These are phyloP conservation scores for Xylocampa areola DNA, from an alignment of 2,888 invertebrate genomes.

Conservation along the genomic window DNA sequence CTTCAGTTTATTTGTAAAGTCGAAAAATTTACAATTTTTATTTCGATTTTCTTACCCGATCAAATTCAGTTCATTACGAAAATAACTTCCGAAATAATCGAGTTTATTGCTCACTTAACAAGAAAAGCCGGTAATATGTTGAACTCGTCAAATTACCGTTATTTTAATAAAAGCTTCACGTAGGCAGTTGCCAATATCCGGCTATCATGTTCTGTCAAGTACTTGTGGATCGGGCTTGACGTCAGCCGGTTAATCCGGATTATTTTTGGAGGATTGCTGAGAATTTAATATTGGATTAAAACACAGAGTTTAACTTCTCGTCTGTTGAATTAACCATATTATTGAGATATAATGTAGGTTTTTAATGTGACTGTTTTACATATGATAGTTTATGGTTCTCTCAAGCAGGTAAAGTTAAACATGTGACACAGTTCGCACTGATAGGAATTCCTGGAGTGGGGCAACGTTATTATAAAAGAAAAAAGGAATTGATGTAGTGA, in stretches of 20 bases:
- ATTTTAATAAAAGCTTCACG: constrained; percentile 38
- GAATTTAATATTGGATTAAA: constrained; percentile 27
- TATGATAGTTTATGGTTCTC: no score
- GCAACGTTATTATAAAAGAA: no score
- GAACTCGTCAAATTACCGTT: constrained; percentile 27
- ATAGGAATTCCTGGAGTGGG: no score
- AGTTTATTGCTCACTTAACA: constrained; percentile 17
- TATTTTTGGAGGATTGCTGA: constrained; percentile 22
- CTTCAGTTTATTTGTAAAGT: background rate
- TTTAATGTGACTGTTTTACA: no score
- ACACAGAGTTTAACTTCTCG: background rate
- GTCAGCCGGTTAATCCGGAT: constrained; percentile 31
- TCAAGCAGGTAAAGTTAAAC: no score
- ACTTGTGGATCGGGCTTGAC: constrained; percentile 44
- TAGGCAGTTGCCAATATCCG: constrained; percentile 24
- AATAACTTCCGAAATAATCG: constrained; percentile 10
- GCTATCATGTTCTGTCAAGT: constrained; percentile 28
- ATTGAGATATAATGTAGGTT: no score
- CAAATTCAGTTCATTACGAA: constrained; percentile 7
- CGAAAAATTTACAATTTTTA: constrained; percentile 1
- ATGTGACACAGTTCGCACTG: no score
- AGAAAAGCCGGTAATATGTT: constrained; percentile 14
- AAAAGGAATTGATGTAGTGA: no score
- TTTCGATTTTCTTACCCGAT: constrained; percentile 5
- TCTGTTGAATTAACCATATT: no score